Conservation (phyloP, 2,113 vertebrate species). For the Aleadryas rufinucha region DNA sequence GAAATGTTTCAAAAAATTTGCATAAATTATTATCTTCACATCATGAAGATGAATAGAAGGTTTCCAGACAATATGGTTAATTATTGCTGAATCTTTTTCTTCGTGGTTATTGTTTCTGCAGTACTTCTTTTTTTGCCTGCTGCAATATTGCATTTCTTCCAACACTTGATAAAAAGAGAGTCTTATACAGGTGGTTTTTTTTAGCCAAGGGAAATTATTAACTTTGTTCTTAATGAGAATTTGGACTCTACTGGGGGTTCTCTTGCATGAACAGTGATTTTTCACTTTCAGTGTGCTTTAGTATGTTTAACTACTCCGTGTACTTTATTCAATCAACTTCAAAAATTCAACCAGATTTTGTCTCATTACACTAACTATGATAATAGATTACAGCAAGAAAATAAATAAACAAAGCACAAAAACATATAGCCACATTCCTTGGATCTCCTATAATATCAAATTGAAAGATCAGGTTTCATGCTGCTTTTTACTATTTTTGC, state of each 20-base stretch:
- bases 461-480: neutral
- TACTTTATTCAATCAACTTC: neutral
- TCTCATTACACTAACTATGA: neutral
- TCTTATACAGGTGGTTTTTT: rapidly evolving
- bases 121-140: neutral
- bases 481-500: neutral
- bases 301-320: neutral
- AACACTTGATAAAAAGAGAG: neutral
- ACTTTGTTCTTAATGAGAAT: neutral
- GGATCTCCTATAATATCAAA: neutral
- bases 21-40: neutral
- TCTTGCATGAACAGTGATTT: neutral
- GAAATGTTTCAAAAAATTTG: neutral
- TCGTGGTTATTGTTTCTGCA: neutral
- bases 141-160: neutral
- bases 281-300: neutral
- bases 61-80: neutral
- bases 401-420: neutral
- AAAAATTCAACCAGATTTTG: neutral
- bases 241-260: neutral
- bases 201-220: neutral
- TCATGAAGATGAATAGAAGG: neutral
- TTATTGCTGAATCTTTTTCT: neutral
- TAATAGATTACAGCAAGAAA: neutral
- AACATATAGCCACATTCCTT: neutral